A percentile compares a stretch with the other conserved stretches of the same genome.
These are phyloP conservation scores for Oophaga pumilio DNA, from an alignment of 2,113 vertebrate species.

Conservation along the genomic window DNA sequence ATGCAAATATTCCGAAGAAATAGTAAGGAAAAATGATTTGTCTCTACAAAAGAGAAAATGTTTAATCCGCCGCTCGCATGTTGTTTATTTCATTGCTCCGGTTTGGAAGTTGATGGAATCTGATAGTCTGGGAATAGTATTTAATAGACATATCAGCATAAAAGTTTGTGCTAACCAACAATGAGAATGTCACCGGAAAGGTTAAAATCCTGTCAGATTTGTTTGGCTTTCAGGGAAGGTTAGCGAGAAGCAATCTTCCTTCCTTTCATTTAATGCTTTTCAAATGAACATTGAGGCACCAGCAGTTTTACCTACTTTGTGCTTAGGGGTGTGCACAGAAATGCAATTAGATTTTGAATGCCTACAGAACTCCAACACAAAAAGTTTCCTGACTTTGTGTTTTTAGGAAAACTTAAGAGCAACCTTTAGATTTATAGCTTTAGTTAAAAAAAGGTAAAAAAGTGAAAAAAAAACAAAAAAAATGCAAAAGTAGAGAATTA, in stretches of 20 bases:
- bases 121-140: slow-evolving; percentile 26
- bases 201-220: slow-evolving; percentile 48
- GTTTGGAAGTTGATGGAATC: slow-evolving; percentile 40
- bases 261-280: slow-evolving; percentile 16
- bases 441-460: not conserved
- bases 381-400: slow-evolving; percentile 19
- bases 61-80: not conserved
- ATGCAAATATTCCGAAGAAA: not conserved
- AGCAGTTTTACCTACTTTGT: slow-evolving; percentile 29
- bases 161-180: slow-evolving; percentile 57
- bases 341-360: slow-evolving; percentile 33
- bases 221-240: slow-evolving; percentile 50
- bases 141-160: slow-evolving; percentile 52
- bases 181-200: slow-evolving; percentile 58
- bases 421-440: not conserved
- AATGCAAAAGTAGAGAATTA: not conserved
- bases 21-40: not conserved
- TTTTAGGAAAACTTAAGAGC: not conserved
- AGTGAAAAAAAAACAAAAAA: not conserved
- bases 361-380: not conserved
- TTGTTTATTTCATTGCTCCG: not conserved
- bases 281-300: not conserved
- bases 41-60: not conserved
- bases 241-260: slow-evolving; percentile 59
- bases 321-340: slow-evolving; percentile 45